A percentile compares a stretch with the other conserved stretches of the same genome.
Conservation (phyloP, 2,797 vertebrate genomes). For the Mionectes olivaceus region DNA sequence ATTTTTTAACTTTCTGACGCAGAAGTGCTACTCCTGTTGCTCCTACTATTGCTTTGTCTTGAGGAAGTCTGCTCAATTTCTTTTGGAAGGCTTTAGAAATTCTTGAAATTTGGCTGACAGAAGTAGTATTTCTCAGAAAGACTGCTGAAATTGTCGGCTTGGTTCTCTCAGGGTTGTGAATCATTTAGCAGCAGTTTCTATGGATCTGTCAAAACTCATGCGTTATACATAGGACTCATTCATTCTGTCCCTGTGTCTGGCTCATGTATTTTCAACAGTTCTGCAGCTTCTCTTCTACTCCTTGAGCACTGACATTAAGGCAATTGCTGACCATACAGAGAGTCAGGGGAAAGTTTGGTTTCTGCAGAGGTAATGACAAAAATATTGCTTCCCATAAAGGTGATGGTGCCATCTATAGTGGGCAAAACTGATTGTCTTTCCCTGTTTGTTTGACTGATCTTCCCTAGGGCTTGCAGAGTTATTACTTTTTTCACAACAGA, state of each 20-base stretch:
- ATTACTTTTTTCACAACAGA: neutral
- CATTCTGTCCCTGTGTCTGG: neutral
- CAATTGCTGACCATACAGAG: neutral
- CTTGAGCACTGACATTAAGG: neutral
- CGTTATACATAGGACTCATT: neutral
- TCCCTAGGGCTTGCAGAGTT: neutral
- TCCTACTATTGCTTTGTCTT: neutral
- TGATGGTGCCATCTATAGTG: neutral
- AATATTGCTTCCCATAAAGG: neutral
- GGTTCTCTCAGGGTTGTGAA: neutral
- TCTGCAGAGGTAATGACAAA: neutral
- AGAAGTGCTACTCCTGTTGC: neutral
- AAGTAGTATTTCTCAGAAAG: conserved; percentile 8
- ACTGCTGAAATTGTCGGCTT: conserved; percentile 5
- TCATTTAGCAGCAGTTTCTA: conserved; percentile 15
- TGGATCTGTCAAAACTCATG: conserved; percentile 25
- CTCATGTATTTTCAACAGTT: conserved; percentile 39
- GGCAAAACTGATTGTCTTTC: neutral
- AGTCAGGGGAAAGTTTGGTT: neutral
- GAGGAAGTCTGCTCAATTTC: neutral
- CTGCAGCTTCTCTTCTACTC: neutral
- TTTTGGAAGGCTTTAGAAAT: neutral
- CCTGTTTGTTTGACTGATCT: neutral
- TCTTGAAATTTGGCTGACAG: neutral
- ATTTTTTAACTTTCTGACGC: neutral